Conservation (phyloP, 2,797 vertebrate genomes). For the Chloroceryle amazona region DNA sequence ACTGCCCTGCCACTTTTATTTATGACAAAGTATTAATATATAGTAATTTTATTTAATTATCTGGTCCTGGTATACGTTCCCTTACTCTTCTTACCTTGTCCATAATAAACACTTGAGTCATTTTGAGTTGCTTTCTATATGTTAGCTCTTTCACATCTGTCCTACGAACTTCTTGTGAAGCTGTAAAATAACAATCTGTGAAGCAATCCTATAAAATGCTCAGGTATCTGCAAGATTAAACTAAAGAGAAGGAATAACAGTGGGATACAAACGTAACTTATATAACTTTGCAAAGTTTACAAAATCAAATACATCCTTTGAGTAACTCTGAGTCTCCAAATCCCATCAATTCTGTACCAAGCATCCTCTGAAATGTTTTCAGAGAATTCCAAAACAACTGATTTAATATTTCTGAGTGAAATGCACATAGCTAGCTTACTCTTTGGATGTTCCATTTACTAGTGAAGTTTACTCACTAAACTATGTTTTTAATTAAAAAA, state of each 20-base stretch:
- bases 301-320: not conserved
- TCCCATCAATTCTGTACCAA: not conserved
- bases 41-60: not conserved
- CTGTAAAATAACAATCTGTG: not conserved
- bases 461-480: not conserved
- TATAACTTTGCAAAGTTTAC: not conserved
- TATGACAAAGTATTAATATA: not conserved
- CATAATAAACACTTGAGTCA: not conserved
- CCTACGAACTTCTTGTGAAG: not conserved
- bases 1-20: not conserved
- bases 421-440: not conserved
- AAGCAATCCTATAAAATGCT: not conserved
- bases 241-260: not conserved
- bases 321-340: not conserved
- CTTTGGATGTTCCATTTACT: not conserved
- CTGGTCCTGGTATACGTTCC: not conserved
- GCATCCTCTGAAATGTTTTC: not conserved
- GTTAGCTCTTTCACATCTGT: not conserved
- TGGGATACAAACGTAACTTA: not conserved
- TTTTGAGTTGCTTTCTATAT: not conserved
- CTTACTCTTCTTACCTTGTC: not conserved
- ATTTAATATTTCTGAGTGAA: not conserved
- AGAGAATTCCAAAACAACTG: not conserved
- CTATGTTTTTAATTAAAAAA: not conserved
- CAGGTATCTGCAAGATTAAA: not conserved